Base-by-base conservation (phyloP, 2,888 invertebrate species). In the Cheilosia urbana region DNA sequence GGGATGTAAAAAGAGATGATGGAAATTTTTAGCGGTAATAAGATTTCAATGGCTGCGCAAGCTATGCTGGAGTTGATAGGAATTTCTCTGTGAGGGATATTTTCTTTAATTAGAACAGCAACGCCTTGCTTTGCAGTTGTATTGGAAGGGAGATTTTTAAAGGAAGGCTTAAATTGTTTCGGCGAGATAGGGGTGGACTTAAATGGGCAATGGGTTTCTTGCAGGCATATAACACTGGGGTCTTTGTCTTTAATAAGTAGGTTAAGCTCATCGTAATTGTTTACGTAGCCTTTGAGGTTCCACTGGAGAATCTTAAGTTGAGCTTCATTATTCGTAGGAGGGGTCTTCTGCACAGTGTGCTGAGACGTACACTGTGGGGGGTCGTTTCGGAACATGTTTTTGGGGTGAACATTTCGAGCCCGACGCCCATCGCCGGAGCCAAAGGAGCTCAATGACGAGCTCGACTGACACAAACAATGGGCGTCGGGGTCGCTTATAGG, bases 51-150 rank as follows among this genome's bases (percentile, higher is more conserved):
- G 37, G 37, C 37, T 37, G 37, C 37, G 13, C 37, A 37, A 37
- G 37, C 37, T 42, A 51, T 53, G 24, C n/a, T 24, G 30, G 24
- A 40, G 19, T 19, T 19, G 17, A 63, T 47, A 17, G 49, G 6
- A 17, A 63, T 34, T 11, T 49, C 30, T 63, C 34, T 63, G 19
- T 63, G 63, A 2, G 49, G 63, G 3, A 63, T 63, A 3, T 63
- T 34, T 4, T 49, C 42, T 45, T 27, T 49, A 2, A 63, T 7
- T 13, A 49, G 34, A 0, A 51, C 2, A 19, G n/a, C 45, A 2
- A 45, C n/a, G 5, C 45, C 45, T 45, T 45, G 45, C n/a, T 45
- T 45, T 45, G n/a, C 45, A 13, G 15, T 45, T n/a, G 45, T 45
- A 45, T 45, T n/a, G n/a, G 15, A 15, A n/a, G 62, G 45, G 5